A percentile compares a stretch with the other conserved stretches of the same genome.
Conservation (phyloP, 2,888 invertebrate species). For the Tineola bisselliella region DNA sequence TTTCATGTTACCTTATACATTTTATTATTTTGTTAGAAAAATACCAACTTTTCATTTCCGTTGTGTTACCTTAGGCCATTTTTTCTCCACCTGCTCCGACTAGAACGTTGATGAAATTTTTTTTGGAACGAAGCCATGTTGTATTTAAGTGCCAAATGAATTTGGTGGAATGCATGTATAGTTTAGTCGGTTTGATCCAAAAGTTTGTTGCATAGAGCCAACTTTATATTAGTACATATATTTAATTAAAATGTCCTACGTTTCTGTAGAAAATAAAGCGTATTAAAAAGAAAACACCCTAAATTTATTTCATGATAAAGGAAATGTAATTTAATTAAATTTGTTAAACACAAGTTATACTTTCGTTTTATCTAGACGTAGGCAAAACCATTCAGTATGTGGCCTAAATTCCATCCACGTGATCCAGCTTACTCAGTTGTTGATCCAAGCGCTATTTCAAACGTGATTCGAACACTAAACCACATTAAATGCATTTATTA, state of each 20-base stretch:
- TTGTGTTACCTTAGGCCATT: background rate
- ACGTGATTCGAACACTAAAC: conserved; percentile 10
- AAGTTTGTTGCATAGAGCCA: background rate
- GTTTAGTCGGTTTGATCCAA: background rate
- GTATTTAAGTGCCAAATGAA: background rate
- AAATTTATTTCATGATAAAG: too few relatives aligned
- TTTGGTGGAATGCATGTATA: conserved; percentile 1
- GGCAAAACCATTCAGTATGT: background rate
- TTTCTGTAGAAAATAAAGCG: too few relatives aligned
- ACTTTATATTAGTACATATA: background rate
- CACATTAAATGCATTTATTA: conserved; percentile 9
- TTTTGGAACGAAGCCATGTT: background rate
- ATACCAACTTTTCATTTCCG: background rate
- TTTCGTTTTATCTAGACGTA: background rate
- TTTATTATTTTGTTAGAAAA: background rate
- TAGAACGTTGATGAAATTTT: background rate
- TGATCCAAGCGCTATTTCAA: conserved; percentile 12
- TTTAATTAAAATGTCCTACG: too few relatives aligned
- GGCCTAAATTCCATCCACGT: conserved; percentile 12
- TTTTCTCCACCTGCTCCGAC: conserved; percentile 1
- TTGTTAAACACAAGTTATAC: background rate
- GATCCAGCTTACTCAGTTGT: conserved; percentile 12
- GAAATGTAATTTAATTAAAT: background rate
- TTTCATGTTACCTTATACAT: too few relatives aligned
- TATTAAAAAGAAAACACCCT: too few relatives aligned